A percentile compares a stretch with the other conserved stretches of the same genome.
These are phyloP conservation scores for Pentamera pediparva DNA, from an alignment of 53 echinoderm and acorn worm genomes.

Conservation along the genomic window DNA sequence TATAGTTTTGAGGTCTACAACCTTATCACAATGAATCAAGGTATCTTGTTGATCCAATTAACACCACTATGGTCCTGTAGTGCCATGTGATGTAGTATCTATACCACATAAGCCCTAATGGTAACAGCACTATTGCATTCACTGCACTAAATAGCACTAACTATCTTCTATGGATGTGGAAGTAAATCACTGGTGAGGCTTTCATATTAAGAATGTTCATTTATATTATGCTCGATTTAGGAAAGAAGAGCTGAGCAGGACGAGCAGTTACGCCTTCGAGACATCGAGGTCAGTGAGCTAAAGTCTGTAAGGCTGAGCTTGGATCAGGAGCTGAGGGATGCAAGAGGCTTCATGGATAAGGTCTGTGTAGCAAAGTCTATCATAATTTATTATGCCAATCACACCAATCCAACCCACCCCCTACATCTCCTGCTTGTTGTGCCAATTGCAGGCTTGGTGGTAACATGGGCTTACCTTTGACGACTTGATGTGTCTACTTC, in stretches of 20 bases:
- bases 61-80: too few relatives aligned
- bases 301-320: constrained; percentile 71
- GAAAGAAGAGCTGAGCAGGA: constrained; percentile 88
- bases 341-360: constrained; percentile 87
- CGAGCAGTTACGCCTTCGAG: constrained; percentile 78
- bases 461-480: neutral
- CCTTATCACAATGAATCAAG: too few relatives aligned
- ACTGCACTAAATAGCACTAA: too few relatives aligned
- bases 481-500: neutral
- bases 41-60: too few relatives aligned
- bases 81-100: too few relatives aligned
- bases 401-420: too few relatives aligned
- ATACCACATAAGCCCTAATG: too few relatives aligned
- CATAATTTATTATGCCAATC: neutral
- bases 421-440: neutral
- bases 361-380: constrained; percentile 22
- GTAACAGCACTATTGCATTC: too few relatives aligned
- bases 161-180: too few relatives aligned
- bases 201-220: neutral
- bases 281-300: constrained; percentile 76
- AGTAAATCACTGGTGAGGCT: too few relatives aligned
- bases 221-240: constrained; percentile 30
- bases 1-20: too few relatives aligned
- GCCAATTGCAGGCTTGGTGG: neutral
- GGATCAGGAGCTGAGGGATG: constrained; percentile 84